These are phyloP conservation scores for Notamacropus eugenii DNA, from an alignment of 2,797 vertebrate genomes.

Conservation along the genomic window DNA sequence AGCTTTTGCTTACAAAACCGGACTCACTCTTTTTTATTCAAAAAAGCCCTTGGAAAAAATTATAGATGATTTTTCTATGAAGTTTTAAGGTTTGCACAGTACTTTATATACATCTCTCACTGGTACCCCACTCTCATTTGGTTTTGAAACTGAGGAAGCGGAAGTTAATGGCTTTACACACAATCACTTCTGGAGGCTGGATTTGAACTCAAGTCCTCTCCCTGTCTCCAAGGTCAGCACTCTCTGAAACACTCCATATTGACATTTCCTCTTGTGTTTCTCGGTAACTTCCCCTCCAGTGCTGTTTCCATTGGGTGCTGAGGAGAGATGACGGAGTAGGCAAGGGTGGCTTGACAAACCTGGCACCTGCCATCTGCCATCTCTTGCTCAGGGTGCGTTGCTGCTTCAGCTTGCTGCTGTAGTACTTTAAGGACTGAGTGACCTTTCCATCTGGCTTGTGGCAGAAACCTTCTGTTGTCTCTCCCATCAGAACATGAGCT, in stretches of 20 bases:
- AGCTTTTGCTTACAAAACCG: not conserved
- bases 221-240: not conserved
- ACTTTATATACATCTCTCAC: not conserved
- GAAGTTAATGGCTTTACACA: not conserved
- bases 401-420: not conserved
- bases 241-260: not conserved
- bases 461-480: not conserved
- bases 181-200: not conserved
- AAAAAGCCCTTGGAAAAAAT: not conserved
- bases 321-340: not conserved
- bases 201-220: not conserved
- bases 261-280: not conserved
- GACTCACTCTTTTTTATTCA: not conserved
- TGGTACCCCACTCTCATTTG: not conserved
- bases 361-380: accelerated
- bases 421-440: not conserved
- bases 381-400: not conserved
- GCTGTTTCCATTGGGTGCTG: too few species aligned
- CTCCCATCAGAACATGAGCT: not conserved
- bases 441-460: not conserved
- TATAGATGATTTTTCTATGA: not conserved
- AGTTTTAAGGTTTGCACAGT: not conserved
- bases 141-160: not conserved
- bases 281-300: not conserved
- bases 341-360: not conserved